Evolutionary conservation across 35 echinoderm and acorn worm species (phyloP), one percentile per base, ranked within the genome.

Genomic region (Lytechinus variegatus): DNA sequence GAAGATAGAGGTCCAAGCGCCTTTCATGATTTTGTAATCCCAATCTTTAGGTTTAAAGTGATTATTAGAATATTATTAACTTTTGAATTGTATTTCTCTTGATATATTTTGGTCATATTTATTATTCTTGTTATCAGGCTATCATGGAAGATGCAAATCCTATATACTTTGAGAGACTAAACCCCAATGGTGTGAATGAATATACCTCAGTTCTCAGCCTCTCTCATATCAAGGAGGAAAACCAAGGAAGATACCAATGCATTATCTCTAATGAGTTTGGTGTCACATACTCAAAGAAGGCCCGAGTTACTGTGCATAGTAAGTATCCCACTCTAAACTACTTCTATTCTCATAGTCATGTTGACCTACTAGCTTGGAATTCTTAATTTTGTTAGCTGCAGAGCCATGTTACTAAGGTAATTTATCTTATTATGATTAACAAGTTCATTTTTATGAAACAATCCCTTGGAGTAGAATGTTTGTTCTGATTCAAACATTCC

Each of bases 191-290:
- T 92, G 87, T 95, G 8, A 95, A 87, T 7, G 94, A 99, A 51
- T 97, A 97, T 52, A 98, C 95, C 10, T 97, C 96, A 3, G 95
- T 96, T 3, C 95, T 99, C 87, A 87, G n/a, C 27, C 96, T 99
- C 33, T 53, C 94, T n/a, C 94, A 98, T 72, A 94, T 99, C 52
- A 54, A 95, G 10, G 96, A 99, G 87, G 95, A 91, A 13, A 93
- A 97, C 72, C 94, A 98, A 96, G 98, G 98, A 52, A 93, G 95
- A 16, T 99, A 97, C 86, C 97, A 98, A 79, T 99, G 98, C 55
- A 94, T 99, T 71, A 97, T 99, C 87, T 95, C 95, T 4, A 99
- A 98, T 19, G 93, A 97, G 51, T 98, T 99, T 91, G 98, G 98
- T 9, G 95, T 95, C 3, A 96, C 95, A 9, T 97, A 97, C 91